A percentile compares a stretch with the other conserved stretches of the same genome.
Conservation (phyloP, 1,140 invertebrate genomes). For the Atta cephalotes region DNA sequence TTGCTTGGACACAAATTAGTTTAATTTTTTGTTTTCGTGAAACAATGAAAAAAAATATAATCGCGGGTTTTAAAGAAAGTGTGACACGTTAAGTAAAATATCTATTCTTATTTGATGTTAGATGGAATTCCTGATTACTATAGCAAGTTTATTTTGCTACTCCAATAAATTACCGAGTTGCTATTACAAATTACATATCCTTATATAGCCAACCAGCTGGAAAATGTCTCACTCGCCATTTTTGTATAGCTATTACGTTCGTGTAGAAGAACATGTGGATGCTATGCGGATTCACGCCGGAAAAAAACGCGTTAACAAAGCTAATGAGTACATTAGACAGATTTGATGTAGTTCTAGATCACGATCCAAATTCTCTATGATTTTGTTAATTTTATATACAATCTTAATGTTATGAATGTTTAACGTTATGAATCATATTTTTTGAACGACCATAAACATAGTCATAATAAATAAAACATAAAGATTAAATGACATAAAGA, state of each 20-base stretch:
- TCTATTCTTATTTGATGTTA: slow-evolving; percentile 6
- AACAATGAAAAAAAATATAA: slow-evolving; percentile 1
- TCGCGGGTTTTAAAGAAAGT: not conserved
- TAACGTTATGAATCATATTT: not conserved
- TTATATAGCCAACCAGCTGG: slow-evolving; percentile 61
- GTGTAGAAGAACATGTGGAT: slow-evolving; percentile 42
- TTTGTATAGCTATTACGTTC: slow-evolving; percentile 68
- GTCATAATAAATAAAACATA: not conserved
- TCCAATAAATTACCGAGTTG: slow-evolving; percentile 65
- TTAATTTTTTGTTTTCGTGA: not conserved
- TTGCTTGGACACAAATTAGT: not conserved
- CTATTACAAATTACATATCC: slow-evolving; percentile 75
- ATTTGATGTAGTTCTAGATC: slow-evolving; percentile 13
- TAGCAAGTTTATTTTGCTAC: slow-evolving; percentile 23
- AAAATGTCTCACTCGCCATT: slow-evolving; percentile 77
- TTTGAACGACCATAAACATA: not conserved
- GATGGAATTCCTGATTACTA: slow-evolving; percentile 61
- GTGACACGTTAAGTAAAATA: not conserved
- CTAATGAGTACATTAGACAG: slow-evolving; percentile 11
- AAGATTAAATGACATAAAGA: not conserved
- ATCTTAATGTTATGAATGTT: not conserved
- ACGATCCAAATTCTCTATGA: not conserved
- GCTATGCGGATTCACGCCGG: slow-evolving; percentile 20
- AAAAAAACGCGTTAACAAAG: slow-evolving; percentile 39
- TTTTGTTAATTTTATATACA: not conserved